Evolutionary conservation across 2,888 invertebrate species (phyloP).

Genomic region (Ormyrus nitidulus): DNA sequence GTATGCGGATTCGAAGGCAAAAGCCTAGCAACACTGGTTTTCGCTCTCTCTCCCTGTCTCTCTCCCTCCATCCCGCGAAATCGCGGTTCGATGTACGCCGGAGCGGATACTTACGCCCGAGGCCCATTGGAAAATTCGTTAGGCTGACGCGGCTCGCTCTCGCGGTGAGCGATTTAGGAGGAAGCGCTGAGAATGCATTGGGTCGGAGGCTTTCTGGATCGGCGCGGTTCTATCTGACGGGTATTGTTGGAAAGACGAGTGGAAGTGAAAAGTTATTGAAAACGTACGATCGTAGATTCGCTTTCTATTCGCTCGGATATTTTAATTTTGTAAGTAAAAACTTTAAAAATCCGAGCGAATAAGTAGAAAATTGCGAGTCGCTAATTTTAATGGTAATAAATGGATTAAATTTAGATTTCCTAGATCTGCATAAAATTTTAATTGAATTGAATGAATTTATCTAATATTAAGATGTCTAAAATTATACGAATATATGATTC

Average conservation of each 20-base stretch:
- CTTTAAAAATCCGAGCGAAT: no score
- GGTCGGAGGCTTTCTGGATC: not conserved
- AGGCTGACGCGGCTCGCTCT: not conserved
- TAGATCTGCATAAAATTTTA: no score
- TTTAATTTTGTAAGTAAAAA: not conserved
- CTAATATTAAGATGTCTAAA: conserved; percentile 2
- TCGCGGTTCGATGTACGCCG: not conserved
- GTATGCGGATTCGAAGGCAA: conserved; percentile 20
- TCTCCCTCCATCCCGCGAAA: no score
- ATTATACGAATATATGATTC: not conserved
- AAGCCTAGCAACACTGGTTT: conserved; percentile 38
- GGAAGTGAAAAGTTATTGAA: not conserved
- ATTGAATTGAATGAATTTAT: not conserved
- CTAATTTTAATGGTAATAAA: no score
- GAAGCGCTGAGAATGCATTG: not conserved
- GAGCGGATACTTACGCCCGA: not conserved
- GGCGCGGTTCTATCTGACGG: not conserved
- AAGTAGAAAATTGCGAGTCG: no score
- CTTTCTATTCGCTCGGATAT: not conserved
- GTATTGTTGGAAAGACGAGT: not conserved
- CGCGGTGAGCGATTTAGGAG: not conserved
- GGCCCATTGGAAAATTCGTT: conserved; percentile 36
- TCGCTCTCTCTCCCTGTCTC: not conserved
- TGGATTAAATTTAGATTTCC: no score
- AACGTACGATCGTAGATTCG: not conserved